These are phyloP conservation scores for Meiosimyza platycephala DNA, from an alignment of 2,888 invertebrate genomes.

Conservation along the genomic window DNA sequence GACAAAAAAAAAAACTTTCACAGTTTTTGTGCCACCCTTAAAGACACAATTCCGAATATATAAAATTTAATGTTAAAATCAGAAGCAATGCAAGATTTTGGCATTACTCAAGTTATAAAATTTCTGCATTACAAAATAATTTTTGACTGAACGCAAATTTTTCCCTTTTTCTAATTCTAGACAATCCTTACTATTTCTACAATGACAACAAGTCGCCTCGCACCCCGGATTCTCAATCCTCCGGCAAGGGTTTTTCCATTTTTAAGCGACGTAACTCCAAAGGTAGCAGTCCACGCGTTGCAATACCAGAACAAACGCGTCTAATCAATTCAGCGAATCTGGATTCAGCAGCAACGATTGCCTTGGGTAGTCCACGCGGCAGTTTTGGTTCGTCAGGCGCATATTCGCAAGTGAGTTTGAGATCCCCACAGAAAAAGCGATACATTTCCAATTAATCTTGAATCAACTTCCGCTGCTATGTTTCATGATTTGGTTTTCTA, in stretches of 20 bases:
- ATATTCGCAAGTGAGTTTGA: conserved; percentile 60
- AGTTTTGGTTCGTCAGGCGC: conserved; percentile 65
- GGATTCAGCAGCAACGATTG: conserved; percentile 62
- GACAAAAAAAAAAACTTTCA: no score
- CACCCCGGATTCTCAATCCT: conserved; percentile 63
- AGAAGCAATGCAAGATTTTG: no score
- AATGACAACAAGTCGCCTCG: conserved; percentile 66
- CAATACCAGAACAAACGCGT: conserved; percentile 60
- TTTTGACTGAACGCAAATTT: no score
- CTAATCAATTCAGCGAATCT: conserved; percentile 65
- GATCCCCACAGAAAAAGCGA: not conserved
- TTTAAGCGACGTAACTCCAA: conserved; percentile 66
- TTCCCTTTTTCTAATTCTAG: conserved; percentile 49
- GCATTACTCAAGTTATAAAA: no score
- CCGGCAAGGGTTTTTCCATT: conserved; percentile 62
- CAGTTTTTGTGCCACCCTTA: no score
- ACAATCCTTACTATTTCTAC: conserved; percentile 67
- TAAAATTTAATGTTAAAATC: no score
- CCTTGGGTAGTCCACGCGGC: conserved; percentile 64
- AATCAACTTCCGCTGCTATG: conserved; percentile 50
- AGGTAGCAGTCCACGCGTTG: conserved; percentile 61
- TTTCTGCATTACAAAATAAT: no score
- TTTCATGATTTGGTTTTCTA: conserved; percentile 4
- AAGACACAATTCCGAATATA: no score
- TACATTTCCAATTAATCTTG: conserved; percentile 50